phyloP scores from a whole-genome alignment of 2,888 invertebrate genomes.

The Polydrusus cervinus region DNA sequence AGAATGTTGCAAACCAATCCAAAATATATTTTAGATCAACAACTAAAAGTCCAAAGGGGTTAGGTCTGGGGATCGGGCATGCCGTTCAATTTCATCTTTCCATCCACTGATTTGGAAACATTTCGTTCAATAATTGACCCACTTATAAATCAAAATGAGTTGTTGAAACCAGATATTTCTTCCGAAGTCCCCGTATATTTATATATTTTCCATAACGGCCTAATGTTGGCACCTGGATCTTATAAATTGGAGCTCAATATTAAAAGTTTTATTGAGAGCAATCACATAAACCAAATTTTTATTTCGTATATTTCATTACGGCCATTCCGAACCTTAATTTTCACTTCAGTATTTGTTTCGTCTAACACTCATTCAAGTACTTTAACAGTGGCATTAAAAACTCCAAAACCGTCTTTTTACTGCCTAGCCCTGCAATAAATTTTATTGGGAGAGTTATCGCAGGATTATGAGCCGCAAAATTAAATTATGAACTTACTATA shows the following conservation, averaged over 20 bases:
- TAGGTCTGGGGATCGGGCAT: too few relatives aligned
- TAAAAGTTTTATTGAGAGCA: slow-evolving; percentile 16
- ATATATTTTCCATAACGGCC: too few relatives aligned
- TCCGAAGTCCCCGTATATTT: too few relatives aligned
- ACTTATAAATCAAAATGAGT: too few relatives aligned
- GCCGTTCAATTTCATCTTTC: too few relatives aligned
- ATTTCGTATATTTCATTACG: slow-evolving; percentile 32
- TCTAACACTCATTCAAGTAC: slow-evolving; percentile 41
- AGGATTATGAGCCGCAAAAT: background rate
- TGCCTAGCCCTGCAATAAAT: slow-evolving; percentile 38
- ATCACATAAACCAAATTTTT: slow-evolving; percentile 26
- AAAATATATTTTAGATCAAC: too few relatives aligned
- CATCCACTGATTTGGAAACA: too few relatives aligned
- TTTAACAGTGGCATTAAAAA: slow-evolving; percentile 45
- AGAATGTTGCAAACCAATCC: too few relatives aligned
- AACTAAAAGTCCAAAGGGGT: too few relatives aligned
- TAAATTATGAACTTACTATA: background rate
- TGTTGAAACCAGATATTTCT: too few relatives aligned
- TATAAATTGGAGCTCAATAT: slow-evolving; percentile 9
- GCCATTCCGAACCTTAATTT: slow-evolving; percentile 39
- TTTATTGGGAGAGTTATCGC: slow-evolving; percentile 34
- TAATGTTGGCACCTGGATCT: background rate
- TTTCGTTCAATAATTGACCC: too few relatives aligned
- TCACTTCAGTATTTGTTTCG: slow-evolving; percentile 43
- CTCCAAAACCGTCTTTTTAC: slow-evolving; percentile 40